Conservation (phyloP, 2,113 vertebrate genomes). For the Gopherus flavomarginatus region DNA sequence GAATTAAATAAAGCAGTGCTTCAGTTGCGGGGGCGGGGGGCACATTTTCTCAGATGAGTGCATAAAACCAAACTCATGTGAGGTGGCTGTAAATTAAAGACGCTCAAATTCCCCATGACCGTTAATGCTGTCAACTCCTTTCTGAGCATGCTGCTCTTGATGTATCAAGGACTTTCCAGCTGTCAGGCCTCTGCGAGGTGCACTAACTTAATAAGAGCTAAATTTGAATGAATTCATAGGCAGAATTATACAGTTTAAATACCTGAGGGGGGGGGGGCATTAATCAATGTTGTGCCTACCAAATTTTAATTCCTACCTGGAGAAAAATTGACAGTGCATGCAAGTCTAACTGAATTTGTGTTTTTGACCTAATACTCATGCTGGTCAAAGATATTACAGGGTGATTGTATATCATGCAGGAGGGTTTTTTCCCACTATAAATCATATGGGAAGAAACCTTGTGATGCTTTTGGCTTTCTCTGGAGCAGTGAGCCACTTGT, state of each 20-base stretch:
- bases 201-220: conserved; percentile 19
- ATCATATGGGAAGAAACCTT: not conserved
- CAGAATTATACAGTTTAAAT: conserved; percentile 30
- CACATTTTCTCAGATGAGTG: conserved; percentile 19
- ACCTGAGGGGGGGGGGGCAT: not conserved
- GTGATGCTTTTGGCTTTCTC: not conserved
- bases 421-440: not conserved
- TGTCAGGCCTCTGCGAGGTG: not conserved
- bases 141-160: not conserved
- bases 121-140: not conserved
- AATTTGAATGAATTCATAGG: conserved; percentile 22
- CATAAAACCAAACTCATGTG: not conserved
- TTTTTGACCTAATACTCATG: not conserved
- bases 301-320: conserved; percentile 20
- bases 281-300: conserved; percentile 26
- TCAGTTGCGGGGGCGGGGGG: not conserved
- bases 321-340: conserved; percentile 18
- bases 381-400: not conserved
- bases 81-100: conserved; percentile 13
- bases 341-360: conserved; percentile 1
- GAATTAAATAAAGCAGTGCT: not conserved
- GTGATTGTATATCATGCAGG: not conserved
- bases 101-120: not conserved
- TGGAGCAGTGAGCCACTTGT: not conserved
- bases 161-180: conserved; percentile 13